Percentiles rank a stretch among this genome's conserved stretches.
These are phyloP conservation scores for Chinchilla lanigera DNA, from an alignment of 2,113 vertebrate genomes.

Conservation along the genomic window DNA sequence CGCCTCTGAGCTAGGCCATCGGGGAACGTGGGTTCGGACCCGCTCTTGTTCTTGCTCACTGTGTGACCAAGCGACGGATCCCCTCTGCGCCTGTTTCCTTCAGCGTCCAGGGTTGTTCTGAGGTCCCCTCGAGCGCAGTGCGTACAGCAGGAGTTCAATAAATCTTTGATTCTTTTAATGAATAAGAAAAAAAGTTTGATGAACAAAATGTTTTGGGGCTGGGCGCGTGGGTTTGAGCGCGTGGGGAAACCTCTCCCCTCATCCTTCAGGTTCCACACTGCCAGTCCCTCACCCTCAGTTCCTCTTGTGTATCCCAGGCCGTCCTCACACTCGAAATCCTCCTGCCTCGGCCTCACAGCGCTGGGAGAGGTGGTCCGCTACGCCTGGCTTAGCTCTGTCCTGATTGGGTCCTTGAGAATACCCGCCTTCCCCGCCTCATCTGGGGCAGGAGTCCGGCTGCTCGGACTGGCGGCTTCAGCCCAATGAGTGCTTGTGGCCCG, in stretches of 20 bases:
- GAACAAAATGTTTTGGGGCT: not conserved
- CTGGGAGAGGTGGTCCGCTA: not conserved
- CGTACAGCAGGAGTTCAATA: conserved; percentile 37
- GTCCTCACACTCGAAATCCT: not conserved
- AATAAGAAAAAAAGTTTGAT: conserved; percentile 18
- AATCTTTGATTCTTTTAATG: conserved; percentile 34
- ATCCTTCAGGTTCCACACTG: not conserved
- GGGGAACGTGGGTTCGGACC: not conserved
- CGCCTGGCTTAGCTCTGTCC: not conserved
- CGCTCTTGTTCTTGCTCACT: not conserved
- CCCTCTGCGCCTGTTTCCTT: not conserved
- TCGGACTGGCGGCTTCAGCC: not conserved
- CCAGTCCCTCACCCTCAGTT: not conserved
- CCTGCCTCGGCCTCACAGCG: not conserved
- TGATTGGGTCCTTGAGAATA: not conserved
- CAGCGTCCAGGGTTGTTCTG: not conserved
- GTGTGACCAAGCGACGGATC: conserved; percentile 39
- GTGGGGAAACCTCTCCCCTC: not conserved
- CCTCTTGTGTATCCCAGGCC: not conserved
- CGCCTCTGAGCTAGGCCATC: not conserved
- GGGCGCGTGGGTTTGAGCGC: not conserved
- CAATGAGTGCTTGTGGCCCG: not conserved
- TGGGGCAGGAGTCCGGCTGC: not conserved
- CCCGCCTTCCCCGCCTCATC: not conserved
- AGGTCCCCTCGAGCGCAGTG: not conserved